Base-by-base conservation (phyloP, 2,888 invertebrate species). In the Rhamnusium bicolor region DNA sequence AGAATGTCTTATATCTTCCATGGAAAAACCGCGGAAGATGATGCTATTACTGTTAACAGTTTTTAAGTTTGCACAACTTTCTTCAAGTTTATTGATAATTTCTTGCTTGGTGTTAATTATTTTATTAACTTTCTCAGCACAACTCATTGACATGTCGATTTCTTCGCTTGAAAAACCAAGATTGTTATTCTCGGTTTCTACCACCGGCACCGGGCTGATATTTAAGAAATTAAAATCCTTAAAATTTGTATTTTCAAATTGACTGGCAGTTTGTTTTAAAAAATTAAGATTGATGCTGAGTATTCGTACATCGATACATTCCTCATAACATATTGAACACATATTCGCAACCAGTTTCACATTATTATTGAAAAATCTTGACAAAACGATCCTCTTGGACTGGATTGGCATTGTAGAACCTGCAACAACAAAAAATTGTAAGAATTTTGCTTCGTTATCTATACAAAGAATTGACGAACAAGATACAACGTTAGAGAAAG, bases 331-430 rank as follows among this genome's bases (percentile, higher is more conserved):
- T 65, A 60, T 80, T 12, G 79, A 66, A 65, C 84, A 85, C 63
- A 82, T 79, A 18, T 80, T 78, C 8, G 85, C 81, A 0, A 85
- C 80, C 19, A 84, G 54, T 16, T 76, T 66, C 5, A 79, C 80
- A 66, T 85, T 85, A 18, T 75, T 72, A 58, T 81, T 63, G 74
- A 85, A 85, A 70, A 77, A 81, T 69, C 77, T 76, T 7, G 76
- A 76, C 47, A 74, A 40, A 6, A 70, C 56, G 8, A 72, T 63
- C 29, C 16, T 47, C n/a, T 19, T 56, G 46, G 1, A 16, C 24
- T 2, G 49, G 7, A 27, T 40, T 27, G 58, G 27, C 75, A 73
- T 69, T 56, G 49, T 32, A 16, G 19, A 8, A 53, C 47, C 75
- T 76, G 73, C 4, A 76, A 73, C 49, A 76, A 65, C 71, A 53